phyloP scores from a whole-genome alignment of 2,113 vertebrate genomes.

The Sebastes fasciatus region DNA sequence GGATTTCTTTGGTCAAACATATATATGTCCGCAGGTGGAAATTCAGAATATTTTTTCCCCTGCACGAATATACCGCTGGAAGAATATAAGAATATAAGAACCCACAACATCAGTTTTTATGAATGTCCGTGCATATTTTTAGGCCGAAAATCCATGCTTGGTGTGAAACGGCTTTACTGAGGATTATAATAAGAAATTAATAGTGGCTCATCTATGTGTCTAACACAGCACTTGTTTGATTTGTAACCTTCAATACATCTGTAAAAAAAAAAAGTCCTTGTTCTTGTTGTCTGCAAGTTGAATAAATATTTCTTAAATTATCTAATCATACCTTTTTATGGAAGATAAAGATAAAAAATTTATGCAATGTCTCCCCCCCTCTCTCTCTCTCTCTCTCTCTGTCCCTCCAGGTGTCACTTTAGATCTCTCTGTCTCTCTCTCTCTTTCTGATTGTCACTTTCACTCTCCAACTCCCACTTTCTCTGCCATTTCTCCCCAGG shows the following conservation, averaged over 20 bases:
- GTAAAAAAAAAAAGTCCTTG: not conserved
- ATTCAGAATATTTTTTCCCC: too few species aligned
- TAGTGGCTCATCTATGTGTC: not conserved
- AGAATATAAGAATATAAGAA: too few species aligned
- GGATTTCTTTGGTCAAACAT: too few species aligned
- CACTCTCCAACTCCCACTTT: constrained; percentile 54
- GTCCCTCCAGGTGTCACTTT: constrained; percentile 43
- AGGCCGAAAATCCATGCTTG: too few species aligned
- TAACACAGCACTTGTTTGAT: not conserved
- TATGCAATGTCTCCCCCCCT: not conserved
- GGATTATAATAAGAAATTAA: not conserved
- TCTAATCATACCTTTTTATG: not conserved
- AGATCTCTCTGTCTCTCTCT: constrained; percentile 10
- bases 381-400: not conserved
- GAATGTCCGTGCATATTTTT: too few species aligned
- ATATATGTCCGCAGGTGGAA: too few species aligned
- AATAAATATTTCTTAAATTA: not conserved
- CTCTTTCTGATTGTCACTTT: constrained; percentile 44
- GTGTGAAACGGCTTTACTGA: too few species aligned
- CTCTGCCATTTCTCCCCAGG: constrained; percentile 35
- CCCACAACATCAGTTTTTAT: too few species aligned
- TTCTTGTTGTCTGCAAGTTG: not conserved
- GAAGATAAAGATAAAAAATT: too few species aligned
- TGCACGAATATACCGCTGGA: too few species aligned
- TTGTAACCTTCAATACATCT: not conserved